phyloP scores from a whole-genome alignment of 2,797 vertebrate species.

The Chrosomus eos region DNA sequence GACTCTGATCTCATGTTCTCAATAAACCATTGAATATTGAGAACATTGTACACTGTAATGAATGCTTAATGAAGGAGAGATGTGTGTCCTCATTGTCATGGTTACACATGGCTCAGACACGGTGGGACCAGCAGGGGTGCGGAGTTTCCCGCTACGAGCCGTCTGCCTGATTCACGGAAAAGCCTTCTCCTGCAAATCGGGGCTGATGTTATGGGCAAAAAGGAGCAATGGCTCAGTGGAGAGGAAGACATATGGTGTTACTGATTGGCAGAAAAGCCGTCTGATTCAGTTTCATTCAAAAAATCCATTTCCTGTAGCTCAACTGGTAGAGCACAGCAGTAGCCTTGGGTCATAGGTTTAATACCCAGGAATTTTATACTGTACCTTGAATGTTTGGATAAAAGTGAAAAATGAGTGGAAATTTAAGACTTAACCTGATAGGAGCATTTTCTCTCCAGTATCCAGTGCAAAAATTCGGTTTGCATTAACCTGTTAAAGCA shows the following conservation, averaged over 20 bases:
- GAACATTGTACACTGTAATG: constrained; percentile 7
- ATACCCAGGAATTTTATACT: neutral
- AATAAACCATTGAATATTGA: neutral
- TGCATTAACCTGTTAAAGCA: neutral
- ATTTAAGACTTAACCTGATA: neutral
- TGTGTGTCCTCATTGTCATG: constrained; percentile 40
- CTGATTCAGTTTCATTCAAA: constrained; percentile 7
- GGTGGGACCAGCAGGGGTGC: constrained; percentile 21
- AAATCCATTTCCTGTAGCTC: constrained; percentile 3
- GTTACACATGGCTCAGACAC: constrained; percentile 31
- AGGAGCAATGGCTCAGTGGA: constrained; percentile 54
- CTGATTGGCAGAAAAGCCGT: constrained; percentile 22
- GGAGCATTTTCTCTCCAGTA: too few relatives aligned
- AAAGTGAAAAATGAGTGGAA: neutral
- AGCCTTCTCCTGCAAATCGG: neutral
- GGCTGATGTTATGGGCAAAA: constrained; percentile 38
- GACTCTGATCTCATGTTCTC: neutral
- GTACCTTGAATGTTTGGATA: neutral
- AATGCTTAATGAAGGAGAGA: constrained; percentile 29
- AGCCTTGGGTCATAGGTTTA: neutral
- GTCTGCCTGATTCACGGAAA: constrained; percentile 49
- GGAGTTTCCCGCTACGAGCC: constrained; percentile 50
- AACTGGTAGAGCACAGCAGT: constrained; percentile 3
- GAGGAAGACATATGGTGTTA: constrained; percentile 42
- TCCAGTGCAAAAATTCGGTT: too few relatives aligned